phyloP scores from a whole-genome alignment of 2,888 invertebrate species.

The Mystacides longicornis region DNA sequence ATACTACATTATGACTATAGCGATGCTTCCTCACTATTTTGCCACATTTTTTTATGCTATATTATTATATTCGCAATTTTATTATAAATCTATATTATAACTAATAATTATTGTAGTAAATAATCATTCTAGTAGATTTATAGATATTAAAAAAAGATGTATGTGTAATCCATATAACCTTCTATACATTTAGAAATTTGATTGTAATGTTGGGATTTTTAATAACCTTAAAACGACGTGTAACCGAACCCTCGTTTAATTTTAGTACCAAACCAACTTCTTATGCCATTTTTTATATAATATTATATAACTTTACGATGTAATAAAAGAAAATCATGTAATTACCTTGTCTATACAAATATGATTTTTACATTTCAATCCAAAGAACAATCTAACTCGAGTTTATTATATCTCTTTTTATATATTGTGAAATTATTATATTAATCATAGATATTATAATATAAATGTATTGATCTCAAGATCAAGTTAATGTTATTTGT shows the following conservation, averaged over 20 bases:
- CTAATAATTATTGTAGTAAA: background rate
- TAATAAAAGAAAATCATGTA: background rate
- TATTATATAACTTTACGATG: background rate
- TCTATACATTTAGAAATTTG: too few species aligned
- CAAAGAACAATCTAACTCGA: background rate
- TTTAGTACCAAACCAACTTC: background rate
- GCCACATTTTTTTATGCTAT: background rate
- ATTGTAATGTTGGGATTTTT: too few species aligned
- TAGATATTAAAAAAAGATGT: background rate
- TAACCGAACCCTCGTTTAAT: background rate
- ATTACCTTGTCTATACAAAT: background rate
- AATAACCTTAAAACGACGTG: too few species aligned
- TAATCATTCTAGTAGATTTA: constrained; percentile 2
- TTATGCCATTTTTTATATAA: background rate
- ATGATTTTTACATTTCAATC: background rate
- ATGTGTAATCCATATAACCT: background rate
- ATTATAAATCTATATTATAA: background rate
- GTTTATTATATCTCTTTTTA: background rate
- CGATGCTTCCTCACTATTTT: background rate
- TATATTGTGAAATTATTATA: background rate
- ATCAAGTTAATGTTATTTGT: too few species aligned
- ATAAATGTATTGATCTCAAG: background rate
- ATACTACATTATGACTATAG: background rate
- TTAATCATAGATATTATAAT: background rate
- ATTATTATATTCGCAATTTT: background rate